Conservation (phyloP, 2,113 vertebrate genomes). For the Oncorhynchus clarkii region DNA sequence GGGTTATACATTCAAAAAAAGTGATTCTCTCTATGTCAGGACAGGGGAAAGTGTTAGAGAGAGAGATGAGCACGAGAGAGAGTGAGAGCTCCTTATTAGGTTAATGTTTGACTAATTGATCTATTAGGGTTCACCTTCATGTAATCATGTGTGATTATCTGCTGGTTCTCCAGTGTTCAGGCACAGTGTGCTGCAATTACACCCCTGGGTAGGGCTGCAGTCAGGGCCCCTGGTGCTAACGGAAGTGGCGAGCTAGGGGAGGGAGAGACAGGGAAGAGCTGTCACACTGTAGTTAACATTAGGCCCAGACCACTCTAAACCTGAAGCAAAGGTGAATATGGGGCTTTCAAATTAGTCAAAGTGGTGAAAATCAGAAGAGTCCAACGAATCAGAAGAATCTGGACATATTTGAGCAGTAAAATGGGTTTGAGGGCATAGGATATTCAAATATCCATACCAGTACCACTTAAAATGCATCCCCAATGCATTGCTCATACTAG, state of each 20-base stretch:
- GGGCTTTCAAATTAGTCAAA: conserved; percentile 45
- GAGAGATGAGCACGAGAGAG: not conserved
- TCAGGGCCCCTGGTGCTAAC: conserved; percentile 54
- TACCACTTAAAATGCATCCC: too few relatives aligned
- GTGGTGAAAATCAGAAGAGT: not conserved
- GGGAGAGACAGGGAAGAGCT: conserved; percentile 37
- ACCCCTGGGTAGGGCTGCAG: conserved; percentile 56
- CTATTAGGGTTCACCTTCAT: conserved; percentile 62
- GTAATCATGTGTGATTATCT: conserved; percentile 62
- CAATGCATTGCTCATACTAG: too few relatives aligned
- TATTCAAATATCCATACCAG: too few relatives aligned
- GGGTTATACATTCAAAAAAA: conserved; percentile 38
- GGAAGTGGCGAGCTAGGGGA: conserved; percentile 27
- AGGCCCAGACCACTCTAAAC: conserved; percentile 12
- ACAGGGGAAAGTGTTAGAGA: too few relatives aligned
- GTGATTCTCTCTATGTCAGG: conserved; percentile 7
- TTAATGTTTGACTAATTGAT: conserved; percentile 47
- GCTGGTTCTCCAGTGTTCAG: conserved; percentile 8
- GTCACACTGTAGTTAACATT: conserved; percentile 7
- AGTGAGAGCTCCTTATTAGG: not conserved
- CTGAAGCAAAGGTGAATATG: conserved; percentile 33
- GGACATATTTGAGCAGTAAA: too few relatives aligned
- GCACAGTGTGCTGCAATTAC: conserved; percentile 53
- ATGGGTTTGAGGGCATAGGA: too few relatives aligned
- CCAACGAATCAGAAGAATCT: too few relatives aligned